Conservation (phyloP, 2,113 vertebrate genomes). For the Solea solea region DNA sequence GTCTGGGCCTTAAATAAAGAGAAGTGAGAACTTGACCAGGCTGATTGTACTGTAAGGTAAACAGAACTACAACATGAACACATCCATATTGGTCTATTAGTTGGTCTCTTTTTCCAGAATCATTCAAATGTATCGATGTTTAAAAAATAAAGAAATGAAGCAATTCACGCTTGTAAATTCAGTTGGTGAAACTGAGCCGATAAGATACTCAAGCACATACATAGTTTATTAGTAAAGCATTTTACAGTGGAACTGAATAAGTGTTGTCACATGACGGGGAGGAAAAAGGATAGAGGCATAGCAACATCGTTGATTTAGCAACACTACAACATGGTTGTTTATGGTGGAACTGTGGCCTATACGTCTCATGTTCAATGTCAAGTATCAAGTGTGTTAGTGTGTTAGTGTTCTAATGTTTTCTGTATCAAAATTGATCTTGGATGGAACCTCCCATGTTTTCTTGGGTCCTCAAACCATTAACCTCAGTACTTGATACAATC, state of each 20-base stretch:
- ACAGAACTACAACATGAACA: conserved; percentile 24
- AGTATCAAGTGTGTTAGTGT: no score
- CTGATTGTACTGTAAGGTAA: conserved; percentile 21
- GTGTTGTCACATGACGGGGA: conserved; percentile 5
- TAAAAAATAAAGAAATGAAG: not conserved
- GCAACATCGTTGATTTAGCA: not conserved
- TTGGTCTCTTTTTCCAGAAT: no score
- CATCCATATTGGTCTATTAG: not conserved
- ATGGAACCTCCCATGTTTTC: not conserved
- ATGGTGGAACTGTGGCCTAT: not conserved
- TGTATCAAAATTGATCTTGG: not conserved
- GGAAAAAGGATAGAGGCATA: not conserved
- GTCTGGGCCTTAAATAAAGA: not conserved
- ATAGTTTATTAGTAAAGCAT: not conserved
- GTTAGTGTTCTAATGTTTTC: not conserved
- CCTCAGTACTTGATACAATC: not conserved
- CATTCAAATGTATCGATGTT: no score
- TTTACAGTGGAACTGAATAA: not conserved
- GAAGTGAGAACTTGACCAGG: conserved; percentile 9
- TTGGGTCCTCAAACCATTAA: not conserved
- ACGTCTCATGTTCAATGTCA: not conserved
- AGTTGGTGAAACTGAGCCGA: not conserved
- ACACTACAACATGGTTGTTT: not conserved
- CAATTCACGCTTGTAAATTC: not conserved
- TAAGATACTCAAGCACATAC: not conserved